These are phyloP conservation scores for Hipposideros armiger DNA, from an alignment of 2,113 vertebrate genomes.

Conservation along the genomic window DNA sequence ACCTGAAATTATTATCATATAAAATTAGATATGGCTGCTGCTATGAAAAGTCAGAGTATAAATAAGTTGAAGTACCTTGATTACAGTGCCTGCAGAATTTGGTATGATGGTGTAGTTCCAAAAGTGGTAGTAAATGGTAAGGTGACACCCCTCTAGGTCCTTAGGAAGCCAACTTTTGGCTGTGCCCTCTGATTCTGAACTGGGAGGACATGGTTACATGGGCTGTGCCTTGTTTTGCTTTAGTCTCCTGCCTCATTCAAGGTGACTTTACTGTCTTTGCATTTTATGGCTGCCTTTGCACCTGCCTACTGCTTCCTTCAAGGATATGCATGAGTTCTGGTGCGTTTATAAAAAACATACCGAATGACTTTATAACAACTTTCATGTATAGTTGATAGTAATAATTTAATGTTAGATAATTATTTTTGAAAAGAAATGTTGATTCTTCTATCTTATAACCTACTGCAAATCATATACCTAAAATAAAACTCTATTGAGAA, in stretches of 20 bases:
- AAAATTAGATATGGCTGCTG: conserved; percentile 18
- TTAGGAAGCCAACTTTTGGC: not conserved
- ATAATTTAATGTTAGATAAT: not conserved
- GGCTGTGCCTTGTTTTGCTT: not conserved
- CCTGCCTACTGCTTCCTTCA: not conserved
- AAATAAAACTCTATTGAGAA: conserved; percentile 32
- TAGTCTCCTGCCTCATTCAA: not conserved
- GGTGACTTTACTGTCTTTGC: not conserved
- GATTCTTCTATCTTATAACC: not conserved
- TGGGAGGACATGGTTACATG: not conserved
- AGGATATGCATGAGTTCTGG: not conserved
- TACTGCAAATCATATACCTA: not conserved
- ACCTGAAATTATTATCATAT: conserved; percentile 4
- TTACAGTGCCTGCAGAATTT: not conserved
- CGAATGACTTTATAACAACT: not conserved
- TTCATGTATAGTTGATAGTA: not conserved
- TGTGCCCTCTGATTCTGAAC: not conserved
- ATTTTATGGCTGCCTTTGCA: not conserved
- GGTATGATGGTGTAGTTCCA: not conserved
- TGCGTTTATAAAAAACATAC: not conserved
- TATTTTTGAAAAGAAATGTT: not conserved
- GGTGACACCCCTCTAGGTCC: not conserved
- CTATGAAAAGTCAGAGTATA: not conserved
- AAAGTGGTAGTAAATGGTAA: not conserved
- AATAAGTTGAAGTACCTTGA: not conserved